Evolutionary conservation across 2,888 invertebrate species (phyloP), one percentile per base, ranked within the genome.

Genomic region (Panorpa germanica): DNA sequence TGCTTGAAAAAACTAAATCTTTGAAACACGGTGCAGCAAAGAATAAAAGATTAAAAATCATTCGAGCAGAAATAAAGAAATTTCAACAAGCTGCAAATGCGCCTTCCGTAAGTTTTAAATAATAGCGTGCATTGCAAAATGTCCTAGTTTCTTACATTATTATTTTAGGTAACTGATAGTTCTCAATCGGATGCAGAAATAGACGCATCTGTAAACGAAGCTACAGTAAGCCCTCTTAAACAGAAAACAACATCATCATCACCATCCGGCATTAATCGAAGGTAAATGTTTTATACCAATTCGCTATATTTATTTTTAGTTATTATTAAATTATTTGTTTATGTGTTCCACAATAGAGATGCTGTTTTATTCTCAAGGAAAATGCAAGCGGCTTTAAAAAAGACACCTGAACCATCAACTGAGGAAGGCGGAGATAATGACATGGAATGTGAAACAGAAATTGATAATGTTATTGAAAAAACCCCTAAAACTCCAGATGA

Each of bases 311-410:
- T 3, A 8, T 17, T 5, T 13, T 7, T 25, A 2, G 20, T 9
- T 20, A 7, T 28, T 21, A 28, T 34, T 31, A 3, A 28, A 17
- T 14, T 15, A 23, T 21, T 27, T 28, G 17, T 4, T 4, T 5
- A n/a, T 16, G 9, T 15, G 23, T 24, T 29, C 2, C 12, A 8
- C 10, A 14, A 20, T 28, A 53, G 80, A 43, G 80, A 75, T 13
- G 74, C 80, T n/a, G 78, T 81, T 15, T 52, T 81, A 17, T 73
- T 81, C 42, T 75, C 76, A 7, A 62, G 75, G 27, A 80, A 80
- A 50, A 70, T 71, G 2, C 67, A 68, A 44, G 66, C 68, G 2
- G 55, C 57, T 35, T 43, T 55, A 23, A 54, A 61, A 43, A 46
- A 50, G 5, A 25, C 34, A 33, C 54, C 54, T 4, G 49, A 40